Evolutionary conservation across 2,797 vertebrate genomes (phyloP).

Genomic region (Apogon hyalosoma): DNA sequence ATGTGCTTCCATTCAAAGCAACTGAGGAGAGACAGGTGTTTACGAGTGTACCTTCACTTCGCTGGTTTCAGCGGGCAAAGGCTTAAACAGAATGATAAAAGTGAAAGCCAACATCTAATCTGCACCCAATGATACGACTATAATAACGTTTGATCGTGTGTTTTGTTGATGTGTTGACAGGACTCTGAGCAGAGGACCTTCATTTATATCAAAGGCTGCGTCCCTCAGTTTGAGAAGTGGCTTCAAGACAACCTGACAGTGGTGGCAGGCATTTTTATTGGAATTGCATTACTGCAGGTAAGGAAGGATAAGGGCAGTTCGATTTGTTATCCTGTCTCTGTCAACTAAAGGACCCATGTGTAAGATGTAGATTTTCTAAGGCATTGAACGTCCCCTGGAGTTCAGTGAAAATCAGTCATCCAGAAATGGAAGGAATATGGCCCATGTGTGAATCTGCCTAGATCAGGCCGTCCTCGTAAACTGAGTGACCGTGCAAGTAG

Average conservation of each 20-base stretch:
- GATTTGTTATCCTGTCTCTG: neutral
- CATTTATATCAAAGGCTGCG: conserved; percentile 98
- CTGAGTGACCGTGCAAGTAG: too few species aligned
- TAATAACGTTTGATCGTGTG: neutral
- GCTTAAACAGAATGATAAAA: neutral
- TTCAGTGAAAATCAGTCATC: too few species aligned
- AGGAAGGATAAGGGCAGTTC: neutral
- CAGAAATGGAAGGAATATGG: too few species aligned
- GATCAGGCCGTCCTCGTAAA: too few species aligned
- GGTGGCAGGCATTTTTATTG: conserved; percentile 98
- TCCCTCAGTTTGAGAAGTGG: conserved; percentile 99
- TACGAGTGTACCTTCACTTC: neutral
- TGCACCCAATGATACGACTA: neutral
- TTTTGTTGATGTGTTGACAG: conserved; percentile 69
- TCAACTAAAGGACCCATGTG: neutral
- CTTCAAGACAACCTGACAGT: conserved; percentile 98
- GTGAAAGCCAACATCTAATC: neutral
- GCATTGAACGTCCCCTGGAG: too few species aligned
- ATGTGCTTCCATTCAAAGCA: conserved; percentile 16
- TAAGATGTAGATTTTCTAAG: too few species aligned
- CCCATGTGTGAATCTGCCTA: too few species aligned
- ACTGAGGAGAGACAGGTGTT: conserved; percentile 1
- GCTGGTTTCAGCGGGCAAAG: neutral
- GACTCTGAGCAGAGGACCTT: conserved; percentile 95
- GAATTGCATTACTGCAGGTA: conserved; percentile 96